phyloP scores from a whole-genome alignment of 2,113 vertebrate genomes.

The Clarias gariepinus region DNA sequence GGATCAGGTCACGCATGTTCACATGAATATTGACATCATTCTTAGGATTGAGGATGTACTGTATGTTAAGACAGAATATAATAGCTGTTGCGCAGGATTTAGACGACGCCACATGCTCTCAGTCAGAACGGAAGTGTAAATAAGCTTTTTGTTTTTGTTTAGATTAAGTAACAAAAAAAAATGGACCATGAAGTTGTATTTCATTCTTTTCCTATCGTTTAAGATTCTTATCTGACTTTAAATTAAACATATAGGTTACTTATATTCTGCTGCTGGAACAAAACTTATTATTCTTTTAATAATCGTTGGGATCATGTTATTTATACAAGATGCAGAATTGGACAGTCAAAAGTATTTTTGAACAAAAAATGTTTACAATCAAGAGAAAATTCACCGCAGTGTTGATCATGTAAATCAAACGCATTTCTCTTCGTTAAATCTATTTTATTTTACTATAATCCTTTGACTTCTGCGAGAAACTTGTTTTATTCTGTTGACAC shows the following conservation, averaged over 20 bases:
- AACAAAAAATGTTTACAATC: no score
- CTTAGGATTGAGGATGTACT: not conserved
- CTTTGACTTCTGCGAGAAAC: no score
- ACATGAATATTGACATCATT: not conserved
- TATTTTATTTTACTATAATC: no score
- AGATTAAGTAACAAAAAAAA: not conserved
- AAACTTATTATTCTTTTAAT: no score
- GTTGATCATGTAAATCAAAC: no score
- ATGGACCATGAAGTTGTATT: not conserved
- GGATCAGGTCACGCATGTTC: not conserved
- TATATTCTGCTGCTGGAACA: not conserved
- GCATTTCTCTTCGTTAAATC: no score
- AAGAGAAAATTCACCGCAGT: no score
- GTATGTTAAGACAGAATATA: not conserved
- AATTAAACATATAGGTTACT: not conserved
- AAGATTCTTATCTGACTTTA: not conserved
- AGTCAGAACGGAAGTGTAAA: not conserved
- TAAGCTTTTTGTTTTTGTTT: not conserved
- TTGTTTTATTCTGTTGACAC: no score
- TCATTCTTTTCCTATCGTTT: not conserved
- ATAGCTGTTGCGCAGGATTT: not conserved
- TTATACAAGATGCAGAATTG: no score
- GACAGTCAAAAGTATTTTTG: no score
- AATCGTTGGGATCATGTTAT: no score
- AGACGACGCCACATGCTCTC: not conserved